These are phyloP conservation scores for Psittacula derbiana DNA, from an alignment of 2,797 vertebrate species.

Conservation along the genomic window DNA sequence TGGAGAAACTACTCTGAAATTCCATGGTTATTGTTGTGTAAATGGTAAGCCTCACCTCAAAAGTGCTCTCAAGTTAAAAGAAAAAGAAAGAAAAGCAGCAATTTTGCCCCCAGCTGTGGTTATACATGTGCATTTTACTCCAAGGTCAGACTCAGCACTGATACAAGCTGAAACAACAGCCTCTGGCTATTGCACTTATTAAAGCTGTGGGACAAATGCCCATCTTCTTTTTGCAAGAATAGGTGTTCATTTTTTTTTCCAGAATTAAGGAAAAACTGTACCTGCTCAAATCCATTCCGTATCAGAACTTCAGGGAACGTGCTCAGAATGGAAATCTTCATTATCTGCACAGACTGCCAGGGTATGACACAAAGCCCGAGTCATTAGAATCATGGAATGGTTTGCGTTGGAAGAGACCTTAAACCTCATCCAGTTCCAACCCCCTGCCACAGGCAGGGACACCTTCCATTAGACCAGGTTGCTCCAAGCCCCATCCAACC, in stretches of 20 bases:
- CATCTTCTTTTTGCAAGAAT: neutral
- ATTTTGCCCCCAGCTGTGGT: neutral
- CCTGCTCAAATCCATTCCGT: neutral
- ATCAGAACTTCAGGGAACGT: neutral
- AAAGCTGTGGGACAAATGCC: neutral
- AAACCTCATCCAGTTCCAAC: neutral
- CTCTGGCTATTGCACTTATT: neutral
- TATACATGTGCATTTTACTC: neutral
- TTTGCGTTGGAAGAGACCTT: neutral
- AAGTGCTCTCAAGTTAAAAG: neutral
- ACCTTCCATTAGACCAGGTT: neutral
- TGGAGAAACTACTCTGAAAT: neutral
- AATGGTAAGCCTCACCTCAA: neutral
- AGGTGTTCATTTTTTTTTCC: neutral
- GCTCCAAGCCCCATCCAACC: neutral
- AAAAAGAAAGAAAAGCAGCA: neutral
- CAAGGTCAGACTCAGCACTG: neutral
- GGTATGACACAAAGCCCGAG: neutral
- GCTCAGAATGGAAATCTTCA: neutral
- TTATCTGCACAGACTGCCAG: neutral
- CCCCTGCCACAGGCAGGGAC: neutral
- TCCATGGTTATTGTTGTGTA: neutral
- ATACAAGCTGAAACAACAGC: neutral
- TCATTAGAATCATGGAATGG: neutral
- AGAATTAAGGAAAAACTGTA: neutral